Evolutionary conservation across 2,113 vertebrate species (phyloP), one percentile per base, ranked within the genome.

Genomic region (Recurvirostra avosetta): DNA sequence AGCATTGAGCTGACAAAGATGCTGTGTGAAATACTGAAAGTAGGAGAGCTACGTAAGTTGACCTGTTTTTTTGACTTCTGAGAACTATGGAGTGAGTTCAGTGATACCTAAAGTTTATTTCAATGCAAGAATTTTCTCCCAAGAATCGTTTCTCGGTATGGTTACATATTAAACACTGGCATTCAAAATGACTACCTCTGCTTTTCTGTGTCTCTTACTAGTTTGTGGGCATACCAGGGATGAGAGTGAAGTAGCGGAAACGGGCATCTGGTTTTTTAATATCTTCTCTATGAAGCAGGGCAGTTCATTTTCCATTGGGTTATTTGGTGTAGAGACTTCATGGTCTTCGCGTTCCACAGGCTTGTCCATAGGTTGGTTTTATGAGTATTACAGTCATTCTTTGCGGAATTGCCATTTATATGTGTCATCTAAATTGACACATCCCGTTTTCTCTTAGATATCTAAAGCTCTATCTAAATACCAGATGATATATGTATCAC

Each of bases 1-100:
- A 99, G 99, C 93, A 99, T 99, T 77, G 99, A 99, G 97, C 98
- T 99, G 92, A 99, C 99, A 90, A 99, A 99, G 98, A 99, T 99
- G 99, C 98, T 99, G 43, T 99, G 99, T 8, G 99, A 99, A 97
- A 99, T 99, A 80, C 98, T 99, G 86, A 99, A 99, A 99, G 99
- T 99, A 71, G 99, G 99, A 96, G 99, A 99, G 93, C 98, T 99
- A 58, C 99, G 99, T 99, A 98, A 99, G 99, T 99, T 75, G 2
- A 38, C 52, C 47, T 68, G 12, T 82, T 86, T 67, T 30, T 73
- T 89, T 95, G 75, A 78, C 26, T 19, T 76, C 49, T 26, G 15
- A 55, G 29, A 77, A 25, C n/a, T 3, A 1, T 10, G 18, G 20
- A 77, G 12, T 45, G 29, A 30, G 65, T 76, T 95, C 70, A 74